phyloP scores from a whole-genome alignment of 2,113 vertebrate genomes.

The Tyto alba region DNA sequence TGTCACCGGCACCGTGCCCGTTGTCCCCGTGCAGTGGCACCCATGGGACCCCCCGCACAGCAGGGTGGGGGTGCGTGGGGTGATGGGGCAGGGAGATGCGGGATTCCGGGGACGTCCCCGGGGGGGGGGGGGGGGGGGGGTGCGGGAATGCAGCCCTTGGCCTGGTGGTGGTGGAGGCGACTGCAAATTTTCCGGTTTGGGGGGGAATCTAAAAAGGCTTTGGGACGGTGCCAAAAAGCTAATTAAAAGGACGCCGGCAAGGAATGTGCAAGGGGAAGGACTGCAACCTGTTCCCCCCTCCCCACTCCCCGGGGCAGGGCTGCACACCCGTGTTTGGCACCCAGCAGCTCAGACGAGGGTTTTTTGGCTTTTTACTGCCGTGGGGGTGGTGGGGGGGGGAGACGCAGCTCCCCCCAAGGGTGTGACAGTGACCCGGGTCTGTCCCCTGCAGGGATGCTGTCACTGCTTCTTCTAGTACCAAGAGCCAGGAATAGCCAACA shows the following conservation, averaged over 20 bases:
- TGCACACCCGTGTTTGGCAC: not conserved
- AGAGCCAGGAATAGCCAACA: not conserved
- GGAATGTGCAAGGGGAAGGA: not conserved
- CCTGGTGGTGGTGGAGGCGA: fast-evolving
- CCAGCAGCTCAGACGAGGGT: fast-evolving
- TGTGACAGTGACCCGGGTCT: not conserved
- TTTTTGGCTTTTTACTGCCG: not conserved
- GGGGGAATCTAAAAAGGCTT: not conserved
- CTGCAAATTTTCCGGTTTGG: not conserved
- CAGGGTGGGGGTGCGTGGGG: not conserved
- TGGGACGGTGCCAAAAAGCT: not conserved
- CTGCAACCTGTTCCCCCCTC: not conserved
- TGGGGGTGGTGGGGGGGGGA: too few relatives aligned
- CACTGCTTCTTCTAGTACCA: fast-evolving
- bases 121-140: too few relatives aligned
- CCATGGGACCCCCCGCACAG: fast-evolving
- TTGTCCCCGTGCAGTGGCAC: not conserved
- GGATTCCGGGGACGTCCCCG: fast-evolving
- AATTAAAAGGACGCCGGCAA: not conserved
- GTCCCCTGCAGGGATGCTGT: not conserved
- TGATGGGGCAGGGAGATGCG: not conserved
- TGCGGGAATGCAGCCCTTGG: not conserved
- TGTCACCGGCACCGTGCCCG: fast-evolving
- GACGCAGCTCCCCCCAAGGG: too few relatives aligned
- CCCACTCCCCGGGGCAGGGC: not conserved